These are phyloP conservation scores for Dicrostonyx torquatus DNA, from an alignment of 2,797 vertebrate genomes.

Conservation along the genomic window DNA sequence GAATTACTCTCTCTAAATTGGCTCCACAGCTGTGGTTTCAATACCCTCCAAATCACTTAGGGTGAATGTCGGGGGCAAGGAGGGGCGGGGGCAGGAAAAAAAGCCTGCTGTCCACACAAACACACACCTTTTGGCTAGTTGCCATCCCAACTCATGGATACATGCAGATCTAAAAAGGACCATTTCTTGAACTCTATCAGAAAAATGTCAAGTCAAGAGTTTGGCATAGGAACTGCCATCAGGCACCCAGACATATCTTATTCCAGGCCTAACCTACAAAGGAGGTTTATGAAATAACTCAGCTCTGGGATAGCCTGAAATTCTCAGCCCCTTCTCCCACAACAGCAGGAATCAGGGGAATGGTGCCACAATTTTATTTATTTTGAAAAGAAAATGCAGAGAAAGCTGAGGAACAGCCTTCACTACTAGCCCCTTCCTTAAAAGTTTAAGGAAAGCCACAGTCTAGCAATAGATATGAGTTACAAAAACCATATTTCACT, in stretches of 20 bases:
- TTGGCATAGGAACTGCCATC: conserved; percentile 27
- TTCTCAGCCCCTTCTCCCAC: background rate
- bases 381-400: conserved; percentile 42
- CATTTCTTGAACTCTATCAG: conserved; percentile 58
- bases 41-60: conserved; percentile 39
- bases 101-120: conserved; percentile 40
- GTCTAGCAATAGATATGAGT: background rate
- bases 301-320: conserved; percentile 30
- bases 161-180: conserved; percentile 68
- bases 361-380: conserved; percentile 23
- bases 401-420: background rate
- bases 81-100: background rate
- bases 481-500: background rate
- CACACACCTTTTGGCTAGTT: conserved; percentile 31
- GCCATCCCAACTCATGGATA: conserved; percentile 48
- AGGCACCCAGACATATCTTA: conserved; percentile 30
- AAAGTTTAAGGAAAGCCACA: conserved; percentile 27
- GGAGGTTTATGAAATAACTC: conserved; percentile 40
- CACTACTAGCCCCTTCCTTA: background rate
- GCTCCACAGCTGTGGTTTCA: conserved; percentile 37
- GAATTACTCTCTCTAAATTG: conserved; percentile 72
- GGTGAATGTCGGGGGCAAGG: too few relatives aligned
- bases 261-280: conserved; percentile 8
- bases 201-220: conserved; percentile 67
- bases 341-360: conserved; percentile 8